These are phyloP conservation scores for Aphrophora alni DNA, from an alignment of 2,888 invertebrate species.

Conservation along the genomic window DNA sequence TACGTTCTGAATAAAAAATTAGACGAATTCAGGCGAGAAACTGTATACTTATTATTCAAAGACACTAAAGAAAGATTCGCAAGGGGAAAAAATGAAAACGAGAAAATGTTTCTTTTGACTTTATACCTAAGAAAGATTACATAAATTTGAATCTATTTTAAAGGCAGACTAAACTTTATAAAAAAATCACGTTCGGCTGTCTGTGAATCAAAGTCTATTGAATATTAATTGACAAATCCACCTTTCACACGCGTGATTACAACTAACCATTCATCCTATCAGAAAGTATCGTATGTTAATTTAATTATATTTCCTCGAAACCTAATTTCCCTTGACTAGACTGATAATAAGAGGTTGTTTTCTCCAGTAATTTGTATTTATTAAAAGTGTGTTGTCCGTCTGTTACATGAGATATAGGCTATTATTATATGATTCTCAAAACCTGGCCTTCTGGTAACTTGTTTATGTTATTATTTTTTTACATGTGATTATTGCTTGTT, in stretches of 20 bases:
- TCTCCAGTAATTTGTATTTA: neutral
- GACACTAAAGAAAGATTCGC: neutral
- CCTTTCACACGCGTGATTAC: neutral
- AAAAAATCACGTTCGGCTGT: neutral
- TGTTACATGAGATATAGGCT: neutral
- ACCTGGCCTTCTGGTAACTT: too few species aligned
- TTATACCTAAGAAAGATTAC: constrained; percentile 29
- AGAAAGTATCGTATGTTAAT: neutral
- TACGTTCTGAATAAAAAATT: neutral
- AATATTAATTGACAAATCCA: neutral
- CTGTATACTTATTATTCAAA: neutral
- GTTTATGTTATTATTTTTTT: too few species aligned
- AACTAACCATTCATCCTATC: neutral
- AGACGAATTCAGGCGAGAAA: neutral
- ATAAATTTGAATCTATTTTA: constrained; percentile 39
- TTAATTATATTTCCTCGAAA: neutral
- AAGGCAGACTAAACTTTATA: constrained; percentile 1
- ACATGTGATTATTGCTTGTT: too few species aligned
- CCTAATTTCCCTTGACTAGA: neutral
- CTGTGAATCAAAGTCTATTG: neutral
- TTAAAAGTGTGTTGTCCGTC: neutral
- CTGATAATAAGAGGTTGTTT: neutral
- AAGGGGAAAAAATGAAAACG: neutral
- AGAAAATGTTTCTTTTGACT: neutral
- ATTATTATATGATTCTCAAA: too few species aligned